Evolutionary conservation across 1,140 invertebrate species (phyloP).

Genomic region (Euglossa dilemma): DNA sequence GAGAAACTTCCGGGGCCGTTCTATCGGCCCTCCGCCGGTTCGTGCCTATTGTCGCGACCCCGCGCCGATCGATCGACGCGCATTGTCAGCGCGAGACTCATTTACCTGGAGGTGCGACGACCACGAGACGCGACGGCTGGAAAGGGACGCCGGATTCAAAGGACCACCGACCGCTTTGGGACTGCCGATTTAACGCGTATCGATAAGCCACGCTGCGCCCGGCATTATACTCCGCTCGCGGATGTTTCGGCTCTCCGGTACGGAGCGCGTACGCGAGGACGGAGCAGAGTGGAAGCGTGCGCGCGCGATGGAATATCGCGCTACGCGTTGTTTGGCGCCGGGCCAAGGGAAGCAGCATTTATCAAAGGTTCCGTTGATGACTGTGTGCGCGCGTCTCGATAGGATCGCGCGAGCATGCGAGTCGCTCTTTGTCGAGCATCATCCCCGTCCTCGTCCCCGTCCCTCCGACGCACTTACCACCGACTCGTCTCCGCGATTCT

Average conservation of each 20-base stretch:
- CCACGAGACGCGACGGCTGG: background rate
- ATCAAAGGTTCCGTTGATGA: conserved; percentile 64
- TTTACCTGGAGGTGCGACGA: conserved; percentile 44
- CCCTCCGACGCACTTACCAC: conserved; percentile 2
- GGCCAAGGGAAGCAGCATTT: conserved; percentile 74
- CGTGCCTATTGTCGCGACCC: conserved; percentile 46
- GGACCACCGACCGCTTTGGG: conserved; percentile 9
- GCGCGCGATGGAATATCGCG: conserved; percentile 64
- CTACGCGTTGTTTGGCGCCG: conserved; percentile 70
- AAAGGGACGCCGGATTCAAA: conserved; percentile 1
- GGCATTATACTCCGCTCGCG: conserved; percentile 19
- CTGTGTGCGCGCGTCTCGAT: background rate
- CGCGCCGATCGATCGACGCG: conserved; percentile 47
- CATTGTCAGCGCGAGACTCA: conserved; percentile 47
- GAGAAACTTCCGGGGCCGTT: conserved; percentile 39
- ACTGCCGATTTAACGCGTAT: conserved; percentile 41
- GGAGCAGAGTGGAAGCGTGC: background rate
- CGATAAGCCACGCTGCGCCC: conserved; percentile 30
- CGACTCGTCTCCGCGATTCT: conserved; percentile 37
- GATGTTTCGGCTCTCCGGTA: conserved; percentile 7
- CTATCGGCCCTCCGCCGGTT: conserved; percentile 10
- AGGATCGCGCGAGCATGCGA: conserved; percentile 2
- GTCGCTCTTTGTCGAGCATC: conserved; percentile 13
- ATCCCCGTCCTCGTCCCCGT: background rate
- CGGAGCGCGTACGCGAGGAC: too few relatives aligned